phyloP scores from a whole-genome alignment of 2,797 vertebrate species.

The Sebastiscus albofasciatus region DNA sequence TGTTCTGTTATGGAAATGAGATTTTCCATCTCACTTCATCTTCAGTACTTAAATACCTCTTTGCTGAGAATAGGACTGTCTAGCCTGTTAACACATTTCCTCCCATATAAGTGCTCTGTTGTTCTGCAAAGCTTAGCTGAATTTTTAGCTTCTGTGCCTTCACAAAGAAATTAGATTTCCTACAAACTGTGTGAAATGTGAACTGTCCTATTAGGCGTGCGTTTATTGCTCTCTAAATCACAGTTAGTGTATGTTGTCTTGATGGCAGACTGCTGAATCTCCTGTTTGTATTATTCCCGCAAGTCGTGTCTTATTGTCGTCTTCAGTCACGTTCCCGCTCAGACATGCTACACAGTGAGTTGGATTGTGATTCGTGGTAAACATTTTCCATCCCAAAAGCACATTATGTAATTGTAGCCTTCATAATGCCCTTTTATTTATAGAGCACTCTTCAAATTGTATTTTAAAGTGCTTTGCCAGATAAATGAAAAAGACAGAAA shows the following conservation, averaged over 20 bases:
- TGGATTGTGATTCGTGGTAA: conserved; percentile 48
- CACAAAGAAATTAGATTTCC: conserved; percentile 63
- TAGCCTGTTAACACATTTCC: conserved; percentile 78
- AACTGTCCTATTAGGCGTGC: conserved; percentile 60
- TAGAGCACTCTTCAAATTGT: conserved; percentile 37
- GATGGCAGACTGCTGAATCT: conserved; percentile 50
- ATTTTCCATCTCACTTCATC: conserved; percentile 83
- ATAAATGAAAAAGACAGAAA: conserved; percentile 22
- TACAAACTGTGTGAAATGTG: conserved; percentile 66
- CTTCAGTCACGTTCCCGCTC: conserved; percentile 42
- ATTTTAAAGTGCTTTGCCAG: conserved; percentile 29
- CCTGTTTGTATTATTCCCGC: conserved; percentile 45
- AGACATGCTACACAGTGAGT: conserved; percentile 26
- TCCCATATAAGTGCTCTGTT: conserved; percentile 70
- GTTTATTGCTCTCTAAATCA: conserved; percentile 71
- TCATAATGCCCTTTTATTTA: conserved; percentile 37
- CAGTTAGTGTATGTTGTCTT: conserved; percentile 54
- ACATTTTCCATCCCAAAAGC: conserved; percentile 37
- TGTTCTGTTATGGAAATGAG: conserved; percentile 84
- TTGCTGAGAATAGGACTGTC: conserved; percentile 74
- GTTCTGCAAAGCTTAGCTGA: conserved; percentile 69
- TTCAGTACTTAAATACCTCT: conserved; percentile 80
- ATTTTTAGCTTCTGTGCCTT: conserved; percentile 58
- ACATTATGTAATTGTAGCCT: conserved; percentile 41
- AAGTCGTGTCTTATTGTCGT: conserved; percentile 48